Evolutionary conservation across 1,140 invertebrate genomes (phyloP), one percentile per base, ranked within the genome.

Genomic region (Anagrus nilaparvatae): DNA sequence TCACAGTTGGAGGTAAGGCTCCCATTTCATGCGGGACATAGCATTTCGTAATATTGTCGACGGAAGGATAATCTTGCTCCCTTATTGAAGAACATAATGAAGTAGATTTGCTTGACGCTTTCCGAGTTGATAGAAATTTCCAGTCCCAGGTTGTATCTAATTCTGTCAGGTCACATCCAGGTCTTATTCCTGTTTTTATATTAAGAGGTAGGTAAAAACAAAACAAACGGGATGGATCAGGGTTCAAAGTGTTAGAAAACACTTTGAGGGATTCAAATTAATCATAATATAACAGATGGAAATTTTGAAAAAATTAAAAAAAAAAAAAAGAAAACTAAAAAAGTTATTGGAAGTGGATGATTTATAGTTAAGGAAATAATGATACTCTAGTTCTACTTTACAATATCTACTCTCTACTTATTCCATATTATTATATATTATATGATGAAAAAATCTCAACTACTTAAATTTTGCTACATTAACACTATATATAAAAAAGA

Each of bases 161-260:
- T 59, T 88, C 85, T 41, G 85, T 85, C 47, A 91, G 70, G 69
- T 92, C 88, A 56, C 86, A 88, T 44, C 88, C 88, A 43, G 88
- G 88, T 50, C 87, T 74, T 60, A 93, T 90, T 49, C 65, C 65
- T 68, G 59, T 65, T 55, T 60, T 65, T 65, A 56, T 61, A 54
- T 55, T n/a, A 62, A 61, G 44, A 57, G 53, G 58, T 56, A 60
- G 55, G 53, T 63, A 51, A 63, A 58, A 58, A 59, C 54, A 56
- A 61, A 59, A 61, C 51, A 65, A 58, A 59, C 48, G 53, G 60
- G 60, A 56, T 48, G 55, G 47, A 50, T 27, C 30, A 33, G 52
- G 52, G 39, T 43, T 51, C 52, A 43, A 25, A 45, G 43, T 17
- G 28, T 39, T 32, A 20, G n/a, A 14, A 9, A 28, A 46, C 31